Evolutionary conservation across 2,113 vertebrate genomes (phyloP).

Genomic region (Odobenus rosmarus): DNA sequence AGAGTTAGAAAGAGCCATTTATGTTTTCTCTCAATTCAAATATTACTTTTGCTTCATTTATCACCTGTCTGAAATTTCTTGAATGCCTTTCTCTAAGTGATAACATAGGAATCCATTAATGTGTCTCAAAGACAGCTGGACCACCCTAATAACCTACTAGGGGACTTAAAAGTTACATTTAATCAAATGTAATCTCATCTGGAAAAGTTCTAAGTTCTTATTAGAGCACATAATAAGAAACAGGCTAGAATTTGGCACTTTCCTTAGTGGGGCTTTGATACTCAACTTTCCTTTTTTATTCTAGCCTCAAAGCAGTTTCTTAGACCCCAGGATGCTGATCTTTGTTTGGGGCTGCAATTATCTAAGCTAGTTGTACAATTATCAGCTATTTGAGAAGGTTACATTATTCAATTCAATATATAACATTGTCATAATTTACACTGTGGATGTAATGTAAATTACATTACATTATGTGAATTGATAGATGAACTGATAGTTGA

Average conservation of each 20-base stretch:
- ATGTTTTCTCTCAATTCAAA: not conserved
- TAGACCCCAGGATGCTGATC: not conserved
- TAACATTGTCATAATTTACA: not conserved
- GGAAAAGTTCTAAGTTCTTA: constrained; percentile 26
- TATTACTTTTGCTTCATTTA: constrained; percentile 42
- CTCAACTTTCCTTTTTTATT: not conserved
- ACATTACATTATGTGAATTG: not conserved
- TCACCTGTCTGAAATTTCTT: constrained; percentile 21
- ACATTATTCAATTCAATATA: not conserved
- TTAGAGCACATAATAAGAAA: not conserved
- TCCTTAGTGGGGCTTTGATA: not conserved
- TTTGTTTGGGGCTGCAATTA: not conserved
- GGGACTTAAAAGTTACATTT: constrained; percentile 15
- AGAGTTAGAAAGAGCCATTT: not conserved
- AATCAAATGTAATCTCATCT: constrained; percentile 40
- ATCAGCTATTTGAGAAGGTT: not conserved
- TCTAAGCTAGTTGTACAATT: not conserved
- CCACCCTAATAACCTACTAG: not conserved
- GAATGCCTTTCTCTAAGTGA: constrained; percentile 32
- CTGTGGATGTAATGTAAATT: not conserved
- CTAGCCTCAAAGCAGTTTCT: not conserved
- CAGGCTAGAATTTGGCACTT: not conserved
- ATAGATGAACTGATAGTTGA: not conserved
- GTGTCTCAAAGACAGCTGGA: constrained; percentile 24
- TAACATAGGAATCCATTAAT: not conserved